phyloP scores from a whole-genome alignment of 2,888 invertebrate genomes.

The Leptopilina myrica region DNA sequence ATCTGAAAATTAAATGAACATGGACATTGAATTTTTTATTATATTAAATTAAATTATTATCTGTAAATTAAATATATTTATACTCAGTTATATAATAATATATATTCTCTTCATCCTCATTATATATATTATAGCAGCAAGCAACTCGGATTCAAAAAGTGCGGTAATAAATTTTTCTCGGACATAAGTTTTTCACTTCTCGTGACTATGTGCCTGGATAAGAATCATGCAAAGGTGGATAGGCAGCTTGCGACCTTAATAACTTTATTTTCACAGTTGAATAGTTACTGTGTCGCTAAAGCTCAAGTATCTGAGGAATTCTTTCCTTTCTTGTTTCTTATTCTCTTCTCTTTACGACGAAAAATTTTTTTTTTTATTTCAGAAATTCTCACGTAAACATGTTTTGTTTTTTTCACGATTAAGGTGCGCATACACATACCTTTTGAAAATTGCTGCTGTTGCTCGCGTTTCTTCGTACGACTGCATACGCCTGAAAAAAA shows the following conservation, averaged over 20 bases:
- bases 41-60: neutral
- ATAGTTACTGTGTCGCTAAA: neutral
- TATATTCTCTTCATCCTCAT: neutral
- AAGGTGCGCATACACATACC: too few relatives aligned
- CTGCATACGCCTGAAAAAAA: too few relatives aligned
- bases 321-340: neutral
- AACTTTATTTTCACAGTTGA: constrained; percentile 31
- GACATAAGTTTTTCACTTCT: constrained; percentile 17
- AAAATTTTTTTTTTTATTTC: neutral
- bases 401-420: too few relatives aligned
- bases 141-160: neutral
- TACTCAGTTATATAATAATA: neutral
- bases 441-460: too few relatives aligned
- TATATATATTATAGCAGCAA: neutral
- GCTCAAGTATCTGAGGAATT: constrained; percentile 17
- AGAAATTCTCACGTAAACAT: neutral
- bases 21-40: neutral
- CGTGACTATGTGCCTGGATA: constrained; percentile 19
- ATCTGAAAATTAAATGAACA: neutral
- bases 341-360: neutral
- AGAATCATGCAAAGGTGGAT: constrained; percentile 19
- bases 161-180: constrained; percentile 1
- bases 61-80: neutral
- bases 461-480: too few relatives aligned
- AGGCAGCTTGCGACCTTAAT: constrained; percentile 32